These are phyloP conservation scores for Allolobophora icterica DNA, from an alignment of 2,888 invertebrate species.

Conservation along the genomic window DNA sequence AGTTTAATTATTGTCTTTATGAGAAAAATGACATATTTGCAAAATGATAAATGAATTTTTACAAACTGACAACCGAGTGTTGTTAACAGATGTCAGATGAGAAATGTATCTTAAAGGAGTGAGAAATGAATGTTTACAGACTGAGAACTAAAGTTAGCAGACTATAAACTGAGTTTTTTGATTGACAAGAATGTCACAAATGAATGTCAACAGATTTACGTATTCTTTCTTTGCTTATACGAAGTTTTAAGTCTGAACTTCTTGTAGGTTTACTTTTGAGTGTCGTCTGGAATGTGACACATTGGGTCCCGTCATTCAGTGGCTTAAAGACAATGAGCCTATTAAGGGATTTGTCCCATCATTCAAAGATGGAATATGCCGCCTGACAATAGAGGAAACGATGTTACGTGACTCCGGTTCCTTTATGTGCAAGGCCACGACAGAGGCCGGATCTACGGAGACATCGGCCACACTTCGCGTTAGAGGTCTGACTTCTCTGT, in stretches of 20 bases:
- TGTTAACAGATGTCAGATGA: too few relatives aligned
- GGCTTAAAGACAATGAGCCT: slow-evolving; percentile 83
- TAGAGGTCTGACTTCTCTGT: slow-evolving; percentile 68
- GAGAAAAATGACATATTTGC: too few relatives aligned
- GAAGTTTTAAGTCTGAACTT: not conserved
- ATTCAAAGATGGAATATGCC: slow-evolving; percentile 74
- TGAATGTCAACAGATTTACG: not conserved
- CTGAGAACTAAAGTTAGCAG: not conserved
- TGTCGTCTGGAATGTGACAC: slow-evolving; percentile 59
- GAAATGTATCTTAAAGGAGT: too few relatives aligned
- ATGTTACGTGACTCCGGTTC: slow-evolving; percentile 83
- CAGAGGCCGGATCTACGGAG: slow-evolving; percentile 85
- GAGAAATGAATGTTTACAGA: too few relatives aligned
- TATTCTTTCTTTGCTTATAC: not conserved
- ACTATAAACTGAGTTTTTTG: not conserved
- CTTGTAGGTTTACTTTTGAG: slow-evolving; percentile 61
- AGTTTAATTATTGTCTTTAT: too few relatives aligned
- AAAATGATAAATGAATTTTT: too few relatives aligned
- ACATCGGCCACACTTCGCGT: slow-evolving; percentile 78
- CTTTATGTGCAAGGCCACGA: slow-evolving; percentile 92
- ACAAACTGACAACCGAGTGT: too few relatives aligned
- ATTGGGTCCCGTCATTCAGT: slow-evolving; percentile 63
- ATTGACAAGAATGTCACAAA: not conserved
- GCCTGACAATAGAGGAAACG: slow-evolving; percentile 83
- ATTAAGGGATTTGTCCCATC: slow-evolving; percentile 78